Conservation (phyloP, 2,113 vertebrate genomes). For the Brachirus orientalis region DNA sequence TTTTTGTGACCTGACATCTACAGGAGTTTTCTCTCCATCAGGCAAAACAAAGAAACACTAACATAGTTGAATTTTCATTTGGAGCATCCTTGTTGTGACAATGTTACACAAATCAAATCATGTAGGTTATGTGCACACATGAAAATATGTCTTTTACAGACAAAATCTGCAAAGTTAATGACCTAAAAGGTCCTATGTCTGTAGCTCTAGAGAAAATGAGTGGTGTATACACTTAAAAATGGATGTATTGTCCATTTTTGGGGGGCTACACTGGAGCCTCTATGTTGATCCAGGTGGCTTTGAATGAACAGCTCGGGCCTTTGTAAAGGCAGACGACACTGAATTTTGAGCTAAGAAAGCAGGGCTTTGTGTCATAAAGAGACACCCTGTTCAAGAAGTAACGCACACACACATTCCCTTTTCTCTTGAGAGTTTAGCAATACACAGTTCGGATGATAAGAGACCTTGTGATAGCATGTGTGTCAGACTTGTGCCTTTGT, state of each 20-base stretch:
- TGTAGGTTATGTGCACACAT: background rate
- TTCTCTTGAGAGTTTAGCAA: conserved; percentile 62
- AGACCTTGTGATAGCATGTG: conserved; percentile 72
- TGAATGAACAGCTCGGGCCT: conserved; percentile 70
- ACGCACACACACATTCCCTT: conserved; percentile 55
- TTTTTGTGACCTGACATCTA: conserved; percentile 11
- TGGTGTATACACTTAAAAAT: conserved; percentile 67
- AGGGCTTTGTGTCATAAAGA: conserved; percentile 78
- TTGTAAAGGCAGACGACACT: conserved; percentile 80
- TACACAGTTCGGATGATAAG: conserved; percentile 69
- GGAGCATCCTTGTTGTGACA: background rate
- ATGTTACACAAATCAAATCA: conserved; percentile 23
- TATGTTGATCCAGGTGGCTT: conserved; percentile 78
- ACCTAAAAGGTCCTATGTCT: conserved; percentile 24
- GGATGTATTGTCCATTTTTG: conserved; percentile 68
- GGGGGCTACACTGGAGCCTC: conserved; percentile 72
- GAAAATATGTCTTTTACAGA: background rate
- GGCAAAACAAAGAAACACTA: background rate
- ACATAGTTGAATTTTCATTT: background rate
- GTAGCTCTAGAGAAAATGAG: conserved; percentile 45
- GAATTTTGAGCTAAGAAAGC: conserved; percentile 81
- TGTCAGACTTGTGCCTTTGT: conserved; percentile 59
- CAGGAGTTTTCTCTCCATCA: conserved; percentile 4
- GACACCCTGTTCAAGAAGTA: conserved; percentile 70
- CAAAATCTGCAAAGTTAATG: too few relatives aligned